Conservation (phyloP, 2,888 invertebrate species). For the Caenorhabditis japonica region DNA sequence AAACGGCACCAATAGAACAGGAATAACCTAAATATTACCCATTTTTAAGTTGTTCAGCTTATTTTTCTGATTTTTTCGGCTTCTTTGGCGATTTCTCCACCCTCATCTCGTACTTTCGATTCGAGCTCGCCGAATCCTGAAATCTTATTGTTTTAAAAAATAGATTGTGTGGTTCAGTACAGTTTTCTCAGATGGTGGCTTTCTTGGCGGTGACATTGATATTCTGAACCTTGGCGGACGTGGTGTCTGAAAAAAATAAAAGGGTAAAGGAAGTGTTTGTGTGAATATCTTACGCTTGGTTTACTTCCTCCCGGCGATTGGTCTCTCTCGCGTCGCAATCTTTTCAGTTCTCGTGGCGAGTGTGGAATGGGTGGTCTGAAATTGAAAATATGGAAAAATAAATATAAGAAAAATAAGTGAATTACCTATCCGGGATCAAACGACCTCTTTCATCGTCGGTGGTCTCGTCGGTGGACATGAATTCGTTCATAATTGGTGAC, state of each 20-base stretch:
- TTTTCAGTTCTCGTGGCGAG: conserved; percentile 42
- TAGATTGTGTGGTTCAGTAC: conserved; percentile 6
- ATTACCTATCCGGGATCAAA: conserved; percentile 59
- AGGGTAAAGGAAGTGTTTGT: no score
- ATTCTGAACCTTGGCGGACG: conserved; percentile 72
- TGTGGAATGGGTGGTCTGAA: conserved; percentile 54
- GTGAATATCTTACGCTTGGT: conserved; percentile 43
- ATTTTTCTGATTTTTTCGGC: conserved; percentile 39
- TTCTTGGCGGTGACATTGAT: conserved; percentile 71
- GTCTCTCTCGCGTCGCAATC: conserved; percentile 42
- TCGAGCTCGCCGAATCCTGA: conserved; percentile 52
- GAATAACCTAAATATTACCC: conserved; percentile 30
- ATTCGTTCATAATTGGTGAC: conserved; percentile 72
- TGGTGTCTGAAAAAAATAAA: conserved; percentile 54
- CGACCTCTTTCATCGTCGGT: conserved; percentile 60
- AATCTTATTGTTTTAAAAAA: conserved; percentile 8
- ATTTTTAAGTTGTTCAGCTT: neutral
- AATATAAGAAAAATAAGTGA: neutral
- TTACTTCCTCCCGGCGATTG: conserved; percentile 37
- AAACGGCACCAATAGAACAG: conserved; percentile 28
- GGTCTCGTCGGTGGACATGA: conserved; percentile 62
- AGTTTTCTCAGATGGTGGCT: conserved; percentile 48
- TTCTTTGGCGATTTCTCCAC: conserved; percentile 56
- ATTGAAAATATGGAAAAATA: neutral
- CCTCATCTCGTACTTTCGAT: conserved; percentile 60